A percentile compares a stretch with the other conserved stretches of the same genome.
Evolutionary conservation across 2,113 vertebrate genomes (phyloP).

Genomic region (Nibea coibor): DNA sequence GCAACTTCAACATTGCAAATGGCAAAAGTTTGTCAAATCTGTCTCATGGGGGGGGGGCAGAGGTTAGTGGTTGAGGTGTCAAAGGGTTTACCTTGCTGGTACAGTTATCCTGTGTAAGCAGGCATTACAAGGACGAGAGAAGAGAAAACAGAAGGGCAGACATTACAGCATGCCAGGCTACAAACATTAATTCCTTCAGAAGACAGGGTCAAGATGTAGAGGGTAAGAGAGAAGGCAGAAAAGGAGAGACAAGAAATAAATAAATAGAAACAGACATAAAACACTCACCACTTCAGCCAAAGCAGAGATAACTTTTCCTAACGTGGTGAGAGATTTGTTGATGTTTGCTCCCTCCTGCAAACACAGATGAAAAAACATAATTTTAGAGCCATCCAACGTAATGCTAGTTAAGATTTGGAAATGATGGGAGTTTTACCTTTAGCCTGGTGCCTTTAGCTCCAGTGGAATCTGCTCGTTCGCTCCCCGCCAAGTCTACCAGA

Average conservation of each 20-base stretch:
- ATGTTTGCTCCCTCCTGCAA: constrained; percentile 98
- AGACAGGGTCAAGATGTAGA: constrained; percentile 37
- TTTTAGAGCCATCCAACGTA: background rate
- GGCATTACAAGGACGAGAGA: constrained; percentile 84
- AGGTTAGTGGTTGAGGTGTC: constrained; percentile 58
- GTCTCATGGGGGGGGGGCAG: constrained; percentile 24
- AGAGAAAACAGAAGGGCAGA: constrained; percentile 72
- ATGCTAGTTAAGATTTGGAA: background rate
- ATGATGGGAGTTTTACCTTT: constrained; percentile 85
- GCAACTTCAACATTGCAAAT: background rate
- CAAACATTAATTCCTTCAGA: constrained; percentile 49
- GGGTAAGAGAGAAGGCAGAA: constrained; percentile 9
- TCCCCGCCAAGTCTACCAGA: constrained; percentile 97
- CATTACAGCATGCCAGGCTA: constrained; percentile 72
- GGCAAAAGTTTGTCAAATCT: constrained; percentile 45
- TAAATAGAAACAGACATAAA: constrained; percentile 8
- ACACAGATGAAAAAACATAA: constrained; percentile 44
- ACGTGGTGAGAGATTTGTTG: constrained; percentile 98
- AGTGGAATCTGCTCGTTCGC: constrained; percentile 98
- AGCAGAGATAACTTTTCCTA: constrained; percentile 99
- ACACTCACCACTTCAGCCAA: constrained; percentile 97
- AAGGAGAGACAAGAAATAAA: background rate
- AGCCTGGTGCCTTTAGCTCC: constrained; percentile 97
- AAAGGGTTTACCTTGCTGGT: constrained; percentile 94
- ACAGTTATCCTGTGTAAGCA: constrained; percentile 94